Evolutionary conservation across 2,113 vertebrate species (phyloP).

Genomic region (Gyps fulvus): DNA sequence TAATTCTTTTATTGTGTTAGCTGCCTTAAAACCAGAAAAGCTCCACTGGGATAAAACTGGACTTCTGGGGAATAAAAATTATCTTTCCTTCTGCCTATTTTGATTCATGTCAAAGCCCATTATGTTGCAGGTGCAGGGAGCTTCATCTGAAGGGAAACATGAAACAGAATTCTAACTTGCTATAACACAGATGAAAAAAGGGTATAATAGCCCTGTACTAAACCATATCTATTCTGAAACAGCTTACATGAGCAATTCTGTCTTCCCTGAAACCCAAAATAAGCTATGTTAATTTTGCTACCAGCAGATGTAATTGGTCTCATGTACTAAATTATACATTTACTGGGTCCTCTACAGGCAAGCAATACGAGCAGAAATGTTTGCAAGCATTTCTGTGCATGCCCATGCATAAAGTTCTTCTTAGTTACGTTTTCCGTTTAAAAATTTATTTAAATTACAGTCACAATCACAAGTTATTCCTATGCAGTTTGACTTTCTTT

Average conservation of each 20-base stretch:
- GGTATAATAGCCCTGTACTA: neutral
- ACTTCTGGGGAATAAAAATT: neutral
- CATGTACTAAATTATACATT: neutral
- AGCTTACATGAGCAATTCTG: neutral
- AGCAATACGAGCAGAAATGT: neutral
- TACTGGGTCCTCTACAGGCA: neutral
- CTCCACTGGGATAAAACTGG: neutral
- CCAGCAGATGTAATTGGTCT: neutral
- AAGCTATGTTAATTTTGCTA: neutral
- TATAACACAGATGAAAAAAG: neutral
- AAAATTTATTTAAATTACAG: slow-evolving; percentile 9
- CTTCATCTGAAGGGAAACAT: neutral
- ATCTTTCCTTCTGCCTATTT: neutral
- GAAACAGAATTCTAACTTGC: neutral
- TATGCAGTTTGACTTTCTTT: neutral
- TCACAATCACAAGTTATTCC: slow-evolving; percentile 3
- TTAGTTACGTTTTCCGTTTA: neutral
- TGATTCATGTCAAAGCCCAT: neutral
- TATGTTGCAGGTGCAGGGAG: neutral
- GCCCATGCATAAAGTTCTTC: neutral
- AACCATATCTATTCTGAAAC: neutral
- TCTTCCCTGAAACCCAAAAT: neutral
- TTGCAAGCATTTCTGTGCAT: neutral
- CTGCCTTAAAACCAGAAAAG: neutral
- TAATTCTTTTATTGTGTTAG: neutral